Evolutionary conservation across 2,888 invertebrate genomes (phyloP).

Genomic region (Kryphioiulus occultus): DNA sequence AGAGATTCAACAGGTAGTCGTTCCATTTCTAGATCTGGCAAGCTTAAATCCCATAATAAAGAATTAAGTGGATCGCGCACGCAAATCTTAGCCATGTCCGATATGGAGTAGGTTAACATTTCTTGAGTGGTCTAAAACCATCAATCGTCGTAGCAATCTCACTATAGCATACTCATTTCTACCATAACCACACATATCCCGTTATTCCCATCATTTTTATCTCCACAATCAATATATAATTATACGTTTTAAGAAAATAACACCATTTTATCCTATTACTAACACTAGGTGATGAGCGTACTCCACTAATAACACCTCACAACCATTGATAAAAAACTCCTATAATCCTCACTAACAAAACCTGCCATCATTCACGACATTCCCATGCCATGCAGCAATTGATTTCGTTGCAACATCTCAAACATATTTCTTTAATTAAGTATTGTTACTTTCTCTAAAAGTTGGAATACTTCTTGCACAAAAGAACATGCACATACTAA

Average conservation of each 20-base stretch:
- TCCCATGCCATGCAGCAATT: no score
- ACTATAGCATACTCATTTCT: not conserved
- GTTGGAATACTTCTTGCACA: no score
- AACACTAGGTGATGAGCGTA: not conserved
- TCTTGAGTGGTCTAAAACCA: not conserved
- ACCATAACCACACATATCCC: not conserved
- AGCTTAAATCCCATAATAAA: not conserved
- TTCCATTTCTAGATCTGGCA: not conserved
- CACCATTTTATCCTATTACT: not conserved
- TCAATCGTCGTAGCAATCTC: not conserved
- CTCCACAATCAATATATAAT: not conserved
- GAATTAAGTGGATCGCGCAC: not conserved
- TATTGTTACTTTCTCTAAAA: no score
- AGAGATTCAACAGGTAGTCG: not conserved
- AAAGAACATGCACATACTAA: no score
- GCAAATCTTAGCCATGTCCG: not conserved
- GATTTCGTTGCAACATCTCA: no score
- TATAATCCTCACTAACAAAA: not conserved
- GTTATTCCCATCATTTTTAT: not conserved
- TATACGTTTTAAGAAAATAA: not conserved
- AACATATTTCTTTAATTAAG: no score
- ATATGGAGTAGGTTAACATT: not conserved
- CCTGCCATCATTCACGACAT: not conserved
- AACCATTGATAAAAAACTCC: not conserved
- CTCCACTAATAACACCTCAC: not conserved